Evolutionary conservation across 2,888 invertebrate species (phyloP), one percentile per base, ranked within the genome.

Genomic region (Lasioglossum calceatum): DNA sequence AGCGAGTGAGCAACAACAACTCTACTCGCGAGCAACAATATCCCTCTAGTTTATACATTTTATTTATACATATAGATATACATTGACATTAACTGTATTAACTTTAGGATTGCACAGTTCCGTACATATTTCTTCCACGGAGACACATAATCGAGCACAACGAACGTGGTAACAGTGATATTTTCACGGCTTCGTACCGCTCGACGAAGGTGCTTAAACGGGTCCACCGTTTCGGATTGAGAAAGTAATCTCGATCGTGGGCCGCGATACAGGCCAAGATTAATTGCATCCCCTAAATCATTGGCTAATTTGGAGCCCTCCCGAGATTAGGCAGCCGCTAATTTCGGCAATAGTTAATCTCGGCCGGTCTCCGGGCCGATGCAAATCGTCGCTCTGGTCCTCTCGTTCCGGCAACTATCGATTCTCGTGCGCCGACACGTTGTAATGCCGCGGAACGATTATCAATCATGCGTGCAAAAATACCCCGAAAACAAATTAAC

Each of bases 401-500:
- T 67, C 64, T 67, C 64, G 75, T 83, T 78, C 36, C 42, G 73
- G 47, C 44, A 54, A 74, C 79, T 77, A 87, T 86, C 74, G 79
- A 82, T 71, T 32, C 76, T 12, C 44, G 78, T 72, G 36, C 19
- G 47, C 61, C 76, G 86, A 61, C 79, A 79, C 67, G 79, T 32
- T 54, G 76, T 44, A 32, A 71, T 36, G 78, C 39, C 74, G 58
- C 14, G 50, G 54, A 16, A 71, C 77, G 67, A 82, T 81, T 81
- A 85, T 88, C 88, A 79, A 87, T 87, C 88, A 83, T 47, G 27
- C 27, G 64, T 4, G n/a, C 32, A 79, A 78, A 84, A 90, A 90
- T 84, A 88, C 84, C 86, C 85, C 47, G 80, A 80, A 84, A 90
- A 91, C 91, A 90, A 91, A 93, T 92, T 92, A 89, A 88, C 47